Evolutionary conservation across 2,113 vertebrate genomes (phyloP).

Genomic region (Dendropsophus ebraccatus): DNA sequence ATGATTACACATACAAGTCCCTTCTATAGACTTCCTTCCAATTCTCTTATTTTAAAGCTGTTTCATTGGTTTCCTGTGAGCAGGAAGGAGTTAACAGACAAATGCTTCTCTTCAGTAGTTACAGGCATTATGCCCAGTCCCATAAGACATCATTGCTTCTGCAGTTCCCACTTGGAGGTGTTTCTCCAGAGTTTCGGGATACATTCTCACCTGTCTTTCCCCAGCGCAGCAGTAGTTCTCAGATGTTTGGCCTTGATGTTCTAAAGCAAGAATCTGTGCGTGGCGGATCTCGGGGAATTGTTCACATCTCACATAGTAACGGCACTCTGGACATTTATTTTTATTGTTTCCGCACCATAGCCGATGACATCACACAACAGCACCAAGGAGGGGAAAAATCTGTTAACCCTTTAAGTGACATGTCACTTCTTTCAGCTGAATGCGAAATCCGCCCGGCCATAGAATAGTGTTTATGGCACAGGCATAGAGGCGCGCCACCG

Average conservation of each 20-base stretch:
- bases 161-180: not conserved
- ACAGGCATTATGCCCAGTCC: not conserved
- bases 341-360: not conserved
- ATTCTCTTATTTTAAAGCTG: no score
- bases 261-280: not conserved
- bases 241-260: not conserved
- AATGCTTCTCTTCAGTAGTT: not conserved
- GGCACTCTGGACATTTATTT: not conserved
- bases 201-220: not conserved
- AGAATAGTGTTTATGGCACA: no score
- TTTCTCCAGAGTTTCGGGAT: slow-evolving; percentile 12
- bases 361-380: no score
- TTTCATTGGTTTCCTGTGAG: no score
- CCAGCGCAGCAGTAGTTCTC: not conserved
- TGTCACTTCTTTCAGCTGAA: no score
- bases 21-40: no score
- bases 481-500: no score
- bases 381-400: no score
- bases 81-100: no score
- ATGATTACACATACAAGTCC: no score
- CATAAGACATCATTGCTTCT: not conserved
- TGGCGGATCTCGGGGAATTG: not conserved
- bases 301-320: not conserved
- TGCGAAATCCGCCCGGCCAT: no score
- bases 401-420: no score